Evolutionary conservation across 2,113 vertebrate genomes (phyloP), one percentile per base, ranked within the genome.

Genomic region (Cyanocitta stelleri): DNA sequence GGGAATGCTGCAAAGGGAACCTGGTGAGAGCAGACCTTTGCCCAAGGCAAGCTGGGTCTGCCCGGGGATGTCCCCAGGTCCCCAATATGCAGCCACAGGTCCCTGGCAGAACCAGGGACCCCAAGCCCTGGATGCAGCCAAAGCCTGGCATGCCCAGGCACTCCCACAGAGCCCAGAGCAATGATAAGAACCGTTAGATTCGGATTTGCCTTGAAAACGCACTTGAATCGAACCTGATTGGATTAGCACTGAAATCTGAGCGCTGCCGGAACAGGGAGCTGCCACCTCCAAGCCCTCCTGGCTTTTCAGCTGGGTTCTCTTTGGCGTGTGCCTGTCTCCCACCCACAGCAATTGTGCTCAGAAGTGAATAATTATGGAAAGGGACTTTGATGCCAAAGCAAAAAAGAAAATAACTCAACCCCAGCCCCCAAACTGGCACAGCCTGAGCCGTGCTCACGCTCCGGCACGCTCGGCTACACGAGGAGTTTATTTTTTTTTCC

Each of bases 21-120:
- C 16, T 68, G 63, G 30, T 0, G 7, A 73, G 39, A 52, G 32
- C 49, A 87, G 73, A 46, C 59, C 62, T 58, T 59, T 16, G 3
- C 29, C 43, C 59, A 24, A 30, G 73, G 64, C 61, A 61, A 76
- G 24, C 30, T 7, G 5, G 9, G n/a, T 69, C 6, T 18, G 10
- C 2, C 0, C 0, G 0, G 66, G 20, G 52, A 37, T 1, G 4
- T 33, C 54, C 87, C 68, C 30, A 9, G 20, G 26, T 75, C 56
- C 52, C 54, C 24, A 1, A 0, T 1, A 4, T 1, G 0, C 19
- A 66, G 35, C 37, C 63, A 46, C 21, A 3, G 14, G 46, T 83
- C 23, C n/a, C 51, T 27, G 51, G 49, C 24, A 69, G 59, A 54
- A 22, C 29, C 15, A 3, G 52, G 49, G 61, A 59, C 30, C 9